These are phyloP conservation scores for Oryzias dopingdopingensis DNA, from an alignment of 2,797 vertebrate species.

Conservation along the genomic window DNA sequence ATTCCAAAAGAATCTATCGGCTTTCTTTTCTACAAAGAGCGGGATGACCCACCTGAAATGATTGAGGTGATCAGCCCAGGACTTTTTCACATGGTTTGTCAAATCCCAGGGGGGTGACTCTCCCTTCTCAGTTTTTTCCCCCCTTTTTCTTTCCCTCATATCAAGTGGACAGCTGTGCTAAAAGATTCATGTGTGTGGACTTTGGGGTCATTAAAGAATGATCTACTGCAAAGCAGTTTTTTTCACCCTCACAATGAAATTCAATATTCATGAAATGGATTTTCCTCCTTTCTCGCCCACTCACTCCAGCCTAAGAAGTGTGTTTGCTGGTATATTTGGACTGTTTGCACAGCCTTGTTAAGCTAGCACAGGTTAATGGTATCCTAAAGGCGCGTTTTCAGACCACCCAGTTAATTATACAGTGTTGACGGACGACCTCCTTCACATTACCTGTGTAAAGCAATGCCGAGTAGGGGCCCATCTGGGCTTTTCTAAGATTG, in stretches of 20 bases:
- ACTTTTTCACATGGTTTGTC: conserved; percentile 41
- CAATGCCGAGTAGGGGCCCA: conserved; percentile 25
- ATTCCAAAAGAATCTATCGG: conserved; percentile 14
- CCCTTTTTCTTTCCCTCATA: conserved; percentile 38
- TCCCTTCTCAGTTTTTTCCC: conserved; percentile 17
- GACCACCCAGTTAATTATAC: conserved; percentile 66
- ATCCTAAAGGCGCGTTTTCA: conserved; percentile 65
- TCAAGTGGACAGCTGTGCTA: conserved; percentile 70
- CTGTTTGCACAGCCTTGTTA: conserved; percentile 65
- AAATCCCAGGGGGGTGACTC: conserved; percentile 42
- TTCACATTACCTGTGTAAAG: conserved; percentile 55
- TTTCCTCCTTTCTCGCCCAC: conserved; percentile 54
- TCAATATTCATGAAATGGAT: conserved; percentile 80
- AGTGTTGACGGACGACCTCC: conserved; percentile 63
- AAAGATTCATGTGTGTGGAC: conserved; percentile 81
- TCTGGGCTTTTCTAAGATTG: conserved; percentile 50
- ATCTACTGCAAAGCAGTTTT: conserved; percentile 74
- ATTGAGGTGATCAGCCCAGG: conserved; percentile 32
- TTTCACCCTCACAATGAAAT: conserved; percentile 75
- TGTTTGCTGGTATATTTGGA: conserved; percentile 65
- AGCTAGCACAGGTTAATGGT: conserved; percentile 72
- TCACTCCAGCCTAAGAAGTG: conserved; percentile 40
- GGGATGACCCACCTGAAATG: conserved; percentile 35
- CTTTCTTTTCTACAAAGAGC: conserved; percentile 21
- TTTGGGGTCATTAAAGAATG: conserved; percentile 80